A percentile compares a stretch with the other conserved stretches of the same genome.
phyloP scores from a whole-genome alignment of 2,113 vertebrate species.

The Atherinomorus stipes region DNA sequence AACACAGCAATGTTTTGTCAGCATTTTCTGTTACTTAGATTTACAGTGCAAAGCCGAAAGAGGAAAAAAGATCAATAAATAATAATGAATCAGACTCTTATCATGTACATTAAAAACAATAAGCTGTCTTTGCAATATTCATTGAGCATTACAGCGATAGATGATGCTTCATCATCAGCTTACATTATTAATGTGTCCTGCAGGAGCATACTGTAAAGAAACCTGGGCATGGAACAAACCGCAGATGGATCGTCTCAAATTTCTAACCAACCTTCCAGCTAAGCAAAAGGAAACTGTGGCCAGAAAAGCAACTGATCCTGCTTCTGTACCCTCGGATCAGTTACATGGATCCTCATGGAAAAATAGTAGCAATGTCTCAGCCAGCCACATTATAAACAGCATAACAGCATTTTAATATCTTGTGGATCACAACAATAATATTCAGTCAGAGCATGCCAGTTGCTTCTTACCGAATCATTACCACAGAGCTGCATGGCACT shows the following conservation, averaged over 20 bases:
- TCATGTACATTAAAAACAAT: not conserved
- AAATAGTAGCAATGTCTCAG: not conserved
- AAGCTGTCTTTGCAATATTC: not conserved
- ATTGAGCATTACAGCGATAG: not conserved
- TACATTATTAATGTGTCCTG: constrained; percentile 60
- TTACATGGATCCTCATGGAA: not conserved
- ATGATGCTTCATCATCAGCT: not conserved
- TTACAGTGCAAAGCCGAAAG: not conserved
- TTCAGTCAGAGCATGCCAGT: not conserved
- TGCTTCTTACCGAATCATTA: constrained; percentile 87
- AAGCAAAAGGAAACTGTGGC: constrained; percentile 4
- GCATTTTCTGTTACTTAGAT: constrained; percentile 17
- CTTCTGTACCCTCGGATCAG: constrained; percentile 17
- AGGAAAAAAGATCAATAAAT: not conserved
- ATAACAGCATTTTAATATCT: not conserved
- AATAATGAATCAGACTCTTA: not conserved
- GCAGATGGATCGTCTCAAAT: constrained; percentile 59
- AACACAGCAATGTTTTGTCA: constrained; percentile 9
- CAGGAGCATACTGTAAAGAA: constrained; percentile 13
- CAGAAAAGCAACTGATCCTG: constrained; percentile 35
- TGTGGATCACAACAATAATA: not conserved
- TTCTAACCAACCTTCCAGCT: constrained; percentile 37
- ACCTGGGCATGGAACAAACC: not conserved
- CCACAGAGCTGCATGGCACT: constrained; percentile 93
- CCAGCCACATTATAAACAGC: not conserved